Evolutionary conservation across 23 tunicate species (phyloP), one percentile per base, ranked within the genome.

Genomic region (Ascidia mentula): DNA sequence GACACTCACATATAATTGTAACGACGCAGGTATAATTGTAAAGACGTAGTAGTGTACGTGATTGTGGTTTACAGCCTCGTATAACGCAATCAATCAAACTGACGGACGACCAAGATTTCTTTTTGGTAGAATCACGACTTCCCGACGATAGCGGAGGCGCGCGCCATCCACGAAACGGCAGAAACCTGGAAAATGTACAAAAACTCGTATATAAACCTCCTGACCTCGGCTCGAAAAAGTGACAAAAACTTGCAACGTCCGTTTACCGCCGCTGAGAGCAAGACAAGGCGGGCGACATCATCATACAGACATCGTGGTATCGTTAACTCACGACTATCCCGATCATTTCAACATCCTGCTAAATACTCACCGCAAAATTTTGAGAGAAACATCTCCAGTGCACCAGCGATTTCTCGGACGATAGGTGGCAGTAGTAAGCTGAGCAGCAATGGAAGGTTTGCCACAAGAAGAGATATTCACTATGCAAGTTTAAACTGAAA

Each of bases 111-210:
- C 18, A 24, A 28, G 32, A 24, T 28, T 30, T 18, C 31, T 40
- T 20, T 32, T n/a, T 60, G 22, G 35, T 72, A 85, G 89, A 78
- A 83, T 30, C 82, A 69, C 73, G 73, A 79, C 72, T 78, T 80
- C 38, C 89, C 89, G 5, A 59, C 42, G 46, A 69, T 78, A n/a
- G 69, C 31, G 8, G 77, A 85, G 32, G 83, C 89, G 0, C 1
- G 89, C 6, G 60, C 83, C 30, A 72, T 69, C 13, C 79, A 65
- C 22, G 89, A 85, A 78, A 69, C 82, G 2, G 9, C 73, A 6
- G 83, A 85, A 60, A 75, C 89, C 22, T 85, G 89, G 89, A 31
- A 75, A 32, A 40, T 85, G 77, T 85, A 85, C 79, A 85, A 85
- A 78, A 36, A 65, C 24, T 32, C 83, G 22, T 32, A 78, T 17